phyloP scores from a whole-genome alignment of 2,113 vertebrate genomes.

The Spermophilus dauricus region DNA sequence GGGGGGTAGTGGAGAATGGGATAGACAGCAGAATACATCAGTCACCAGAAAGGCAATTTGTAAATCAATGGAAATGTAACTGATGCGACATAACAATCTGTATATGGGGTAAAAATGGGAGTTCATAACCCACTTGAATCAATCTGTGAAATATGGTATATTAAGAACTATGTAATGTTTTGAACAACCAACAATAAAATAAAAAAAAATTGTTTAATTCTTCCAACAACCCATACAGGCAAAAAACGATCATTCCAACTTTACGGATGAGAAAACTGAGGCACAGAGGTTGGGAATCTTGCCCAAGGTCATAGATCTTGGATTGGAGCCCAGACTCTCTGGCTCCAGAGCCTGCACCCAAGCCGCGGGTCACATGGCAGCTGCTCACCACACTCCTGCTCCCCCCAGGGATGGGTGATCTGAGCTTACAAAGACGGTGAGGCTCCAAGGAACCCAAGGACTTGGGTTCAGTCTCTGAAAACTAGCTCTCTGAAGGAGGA shows the following conservation, averaged over 20 bases:
- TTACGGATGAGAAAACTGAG: background rate
- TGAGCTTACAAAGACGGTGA: background rate
- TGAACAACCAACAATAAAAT: too few species aligned
- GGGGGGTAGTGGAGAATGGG: too few species aligned
- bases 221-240: background rate
- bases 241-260: background rate
- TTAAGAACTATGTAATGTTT: too few species aligned
- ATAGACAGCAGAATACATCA: too few species aligned
- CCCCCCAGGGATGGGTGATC: background rate
- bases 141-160: too few species aligned
- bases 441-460: background rate
- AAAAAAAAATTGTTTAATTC: background rate
- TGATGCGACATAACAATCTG: too few species aligned
- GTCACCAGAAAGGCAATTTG: too few species aligned
- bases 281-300: background rate
- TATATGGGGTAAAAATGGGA: too few species aligned
- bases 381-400: background rate
- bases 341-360: background rate
- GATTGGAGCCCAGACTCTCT: constrained; percentile 21
- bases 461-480: background rate
- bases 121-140: too few species aligned
- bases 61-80: too few species aligned
- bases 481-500: background rate
- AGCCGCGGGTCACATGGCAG: background rate
- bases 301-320: background rate